Evolutionary conservation across 2,113 vertebrate genomes (phyloP), one percentile per base, ranked within the genome.

Genomic region (Vulpes vulpes): DNA sequence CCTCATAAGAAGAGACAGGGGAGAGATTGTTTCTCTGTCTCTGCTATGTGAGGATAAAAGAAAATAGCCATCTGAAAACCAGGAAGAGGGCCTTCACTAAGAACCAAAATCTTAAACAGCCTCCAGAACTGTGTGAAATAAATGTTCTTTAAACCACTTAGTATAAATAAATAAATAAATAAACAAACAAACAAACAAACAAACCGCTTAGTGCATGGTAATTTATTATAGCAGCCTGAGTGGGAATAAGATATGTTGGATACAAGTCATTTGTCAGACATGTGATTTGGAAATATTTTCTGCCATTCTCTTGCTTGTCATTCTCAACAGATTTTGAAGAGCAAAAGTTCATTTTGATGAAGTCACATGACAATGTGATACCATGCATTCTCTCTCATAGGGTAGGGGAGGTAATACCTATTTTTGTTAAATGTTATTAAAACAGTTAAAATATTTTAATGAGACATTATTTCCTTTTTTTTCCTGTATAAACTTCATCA

Each of bases 401-500:
- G 23, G 1, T 76, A 49, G 17, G 23, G 20, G 15, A 51, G 10
- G 30, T 60, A 32, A n/a, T 88, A 83, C 11, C 20, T 67, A 14
- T 32, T 96, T 96, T 80, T 92, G 20, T 80, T 84, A 71, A 35
- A 95, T 95, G 32, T 35, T 91, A 30, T 92, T 95, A 76, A 62
- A 84, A 69, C 55, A 7, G 8, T 67, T 87, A 90, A 43, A 86
- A 55, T 55, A 73, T 67, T 92, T 82, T 94, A 25, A 78, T 79
- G 6, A 79, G 83, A 43, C 17, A 92, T 95, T 49, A 83, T 30
- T 60, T 73, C 84, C n/a, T 60, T 67, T 88, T 67, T 95, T 91
- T 96, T 79, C 55, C 60, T 84, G 2, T 93, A 5, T 92, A 65
- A 95, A 38, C 32, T 67, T 43, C 55, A 87, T 88, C 43, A 69